Evolutionary conservation across 1,140 invertebrate species (phyloP), one percentile per base, ranked within the genome.

Genomic region (Heterodera carotae): DNA sequence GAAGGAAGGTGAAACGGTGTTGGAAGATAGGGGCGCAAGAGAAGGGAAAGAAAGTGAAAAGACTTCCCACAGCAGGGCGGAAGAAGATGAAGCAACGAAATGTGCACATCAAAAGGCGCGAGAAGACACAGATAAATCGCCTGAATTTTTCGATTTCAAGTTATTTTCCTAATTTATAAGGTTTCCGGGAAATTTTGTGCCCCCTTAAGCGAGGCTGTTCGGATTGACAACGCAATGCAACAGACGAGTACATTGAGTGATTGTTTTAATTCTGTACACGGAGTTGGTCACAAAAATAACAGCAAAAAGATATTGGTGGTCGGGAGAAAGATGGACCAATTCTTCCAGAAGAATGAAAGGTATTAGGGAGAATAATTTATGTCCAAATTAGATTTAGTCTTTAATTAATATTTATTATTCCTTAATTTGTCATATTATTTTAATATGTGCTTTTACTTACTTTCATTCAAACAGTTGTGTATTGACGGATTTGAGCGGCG

Each of bases 261-360:
- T 62, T 69, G 71, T n/a, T 69, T 77, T 36, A 15, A 59, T 15
- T 33, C 27, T 15, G 33, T 60, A 4, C 68, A 77, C 39, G 62
- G 62, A 4, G 60, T 53, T 39, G 69, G 69, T 12, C 36, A 31
- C 31, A 71, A 60, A 60, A 70, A 34, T 10, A 25, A 34, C 48
- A 39, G 27, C 4, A 77, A 75, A 60, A 75, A 77, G 64, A 53
- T 77, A 69, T 43, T 77, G 68, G 36, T 77, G 69, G 76, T 64
- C 1, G 72, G 68, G 31, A 33, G 70, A 48, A 25, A 77, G 33
- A 62, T 69, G 36, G 36, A 77, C 27, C 48, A 77, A 59, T 77
- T 70, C 39, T 68, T 77, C 29, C 22, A 43, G n/a, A 33, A 27
- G 10, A 77, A 74, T 34, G 22, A 62, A 15, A 62, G 56, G 71